Base-by-base conservation (phyloP, 2,888 invertebrate species). In the Pterostichus niger region DNA sequence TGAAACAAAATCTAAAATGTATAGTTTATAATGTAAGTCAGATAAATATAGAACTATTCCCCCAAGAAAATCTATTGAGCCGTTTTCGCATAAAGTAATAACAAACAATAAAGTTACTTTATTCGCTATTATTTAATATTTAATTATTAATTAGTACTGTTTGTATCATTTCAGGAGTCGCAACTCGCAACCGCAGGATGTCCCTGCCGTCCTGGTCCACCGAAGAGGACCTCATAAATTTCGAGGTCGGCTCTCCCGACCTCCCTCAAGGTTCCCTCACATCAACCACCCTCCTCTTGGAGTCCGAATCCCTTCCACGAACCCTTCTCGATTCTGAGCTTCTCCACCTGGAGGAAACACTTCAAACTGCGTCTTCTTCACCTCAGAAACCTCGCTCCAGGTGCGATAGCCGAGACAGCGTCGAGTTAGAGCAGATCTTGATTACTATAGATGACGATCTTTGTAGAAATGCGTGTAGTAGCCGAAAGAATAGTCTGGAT, bases 351-450 rank as follows among this genome's bases (percentile, higher is more conserved):
- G 89, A 89, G 84, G 87, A 89, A 85, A 88, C 88, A 82, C 85
- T 90, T 7, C 88, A 89, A 85, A 88, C 86, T 1, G 86, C 87
- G 7, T 85, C 85, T 64, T 83, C 84, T 17, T 82, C 33, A 54
- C 84, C 11, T 68, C 68, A 49, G 77, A 83, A 82, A 54, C 46
- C 59, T 11, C 17, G 46, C 31, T 81, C 75, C 10, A 71, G 77
- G 35, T 83, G 83, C 71, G 56, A 68, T 40, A 13, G 68, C 6
- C 84, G 64, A 31, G 82, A 84, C 24, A 85, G 84, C 49, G 86
- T 89, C 10, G 89, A 89, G 77, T 86, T 89, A 17, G 89, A 89
- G 85, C 89, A 90, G 83, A 89, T 90, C 83, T 84, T 90, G 33
- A 89, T 90, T 35, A 86, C 88, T 10, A 88, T 90, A 15, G 89